Percentiles rank a stretch among this genome's conserved stretches.
These are phyloP conservation scores for Psittacula cyanocephala DNA, from an alignment of 2,113 vertebrate species.

Conservation along the genomic window DNA sequence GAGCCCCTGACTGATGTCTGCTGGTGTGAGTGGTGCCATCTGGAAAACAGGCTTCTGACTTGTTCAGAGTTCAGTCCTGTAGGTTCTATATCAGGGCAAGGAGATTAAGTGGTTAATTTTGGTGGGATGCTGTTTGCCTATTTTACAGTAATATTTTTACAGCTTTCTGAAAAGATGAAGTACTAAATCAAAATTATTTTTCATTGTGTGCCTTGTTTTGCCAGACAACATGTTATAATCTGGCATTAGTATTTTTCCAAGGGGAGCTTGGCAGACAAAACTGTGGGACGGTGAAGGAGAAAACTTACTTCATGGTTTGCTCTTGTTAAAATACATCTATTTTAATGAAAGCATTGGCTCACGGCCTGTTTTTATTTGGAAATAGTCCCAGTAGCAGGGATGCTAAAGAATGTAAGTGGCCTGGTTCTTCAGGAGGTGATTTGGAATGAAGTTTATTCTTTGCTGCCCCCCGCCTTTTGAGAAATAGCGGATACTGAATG, in stretches of 20 bases:
- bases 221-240: neutral
- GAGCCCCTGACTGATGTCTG: neutral
- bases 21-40: neutral
- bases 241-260: constrained; percentile 10
- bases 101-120: constrained; percentile 30
- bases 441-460: neutral
- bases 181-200: constrained; percentile 30
- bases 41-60: neutral
- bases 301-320: neutral
- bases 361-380: neutral
- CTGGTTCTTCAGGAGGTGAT: neutral
- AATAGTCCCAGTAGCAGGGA: neutral
- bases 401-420: neutral
- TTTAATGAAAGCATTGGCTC: neutral
- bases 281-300: neutral
- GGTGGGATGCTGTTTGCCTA: neutral
- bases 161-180: neutral
- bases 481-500: neutral
- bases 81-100: neutral
- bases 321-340: constrained; percentile 22
- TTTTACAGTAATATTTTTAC: constrained; percentile 34
- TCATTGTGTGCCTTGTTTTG: constrained; percentile 21
- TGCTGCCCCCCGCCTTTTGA: neutral
- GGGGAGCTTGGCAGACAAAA: constrained; percentile 16
- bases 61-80: neutral